Conservation (phyloP, 2,888 invertebrate species). For the Apoderus coryli region DNA sequence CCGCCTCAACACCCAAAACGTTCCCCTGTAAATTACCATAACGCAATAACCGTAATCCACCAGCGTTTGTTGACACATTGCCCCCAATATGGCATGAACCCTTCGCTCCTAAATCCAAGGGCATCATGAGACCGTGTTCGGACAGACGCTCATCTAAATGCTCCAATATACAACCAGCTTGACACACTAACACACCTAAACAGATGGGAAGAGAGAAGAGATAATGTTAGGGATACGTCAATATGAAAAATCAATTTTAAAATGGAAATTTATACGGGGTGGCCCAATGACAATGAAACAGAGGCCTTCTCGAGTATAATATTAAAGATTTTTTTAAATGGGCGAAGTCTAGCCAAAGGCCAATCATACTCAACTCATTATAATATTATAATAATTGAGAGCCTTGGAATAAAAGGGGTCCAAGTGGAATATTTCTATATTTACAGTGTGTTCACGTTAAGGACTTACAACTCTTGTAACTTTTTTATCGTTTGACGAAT, state of each 20-base stretch:
- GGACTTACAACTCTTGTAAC: no score
- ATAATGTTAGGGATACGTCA: neutral
- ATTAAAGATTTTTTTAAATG: no score
- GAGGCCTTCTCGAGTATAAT: no score
- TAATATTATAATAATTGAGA: no score
- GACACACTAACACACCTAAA: constrained; percentile 62
- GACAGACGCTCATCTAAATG: constrained; percentile 61
- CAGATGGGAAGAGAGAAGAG: constrained; percentile 6
- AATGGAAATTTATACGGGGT: constrained; percentile 1
- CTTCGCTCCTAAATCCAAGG: constrained; percentile 92
- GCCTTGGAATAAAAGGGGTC: no score
- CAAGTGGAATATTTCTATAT: no score
- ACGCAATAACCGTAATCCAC: constrained; percentile 81
- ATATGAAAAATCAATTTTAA: neutral
- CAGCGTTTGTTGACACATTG: constrained; percentile 92
- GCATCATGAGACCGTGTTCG: constrained; percentile 65
- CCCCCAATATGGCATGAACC: constrained; percentile 93
- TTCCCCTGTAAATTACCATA: constrained; percentile 92
- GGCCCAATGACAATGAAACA: no score
- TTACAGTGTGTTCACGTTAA: no score
- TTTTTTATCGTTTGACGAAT: no score
- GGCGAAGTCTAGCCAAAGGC: no score
- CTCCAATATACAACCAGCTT: constrained; percentile 91
- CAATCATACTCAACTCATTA: no score
- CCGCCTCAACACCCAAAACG: constrained; percentile 83